Evolutionary conservation across 2,113 vertebrate species (phyloP), one percentile per base, ranked within the genome.

Genomic region (Prionailurus viverrinus): DNA sequence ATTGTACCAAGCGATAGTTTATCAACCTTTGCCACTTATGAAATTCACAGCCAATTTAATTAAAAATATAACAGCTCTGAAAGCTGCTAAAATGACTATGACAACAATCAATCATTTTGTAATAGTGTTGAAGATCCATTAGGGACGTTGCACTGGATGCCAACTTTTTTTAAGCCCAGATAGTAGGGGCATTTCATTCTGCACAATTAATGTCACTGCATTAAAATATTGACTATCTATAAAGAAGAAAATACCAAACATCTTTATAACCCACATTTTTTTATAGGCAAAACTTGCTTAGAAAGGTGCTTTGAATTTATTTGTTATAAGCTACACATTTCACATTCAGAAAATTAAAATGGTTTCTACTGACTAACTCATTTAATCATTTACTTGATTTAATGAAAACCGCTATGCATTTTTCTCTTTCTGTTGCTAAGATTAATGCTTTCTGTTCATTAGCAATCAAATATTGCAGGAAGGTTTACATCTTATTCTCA

Each of bases 21-120:
- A 98, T 98, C 98, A 98, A 97, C 98, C 98, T 98, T 98, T 98
- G 97, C 98, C 98, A 97, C 96, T 98, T 98, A 98, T 9, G 96
- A 92, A 98, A 98, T 98, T 99, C 98, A 98, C 98, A 98, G 98
- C 97, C 98, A 98, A 98, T 99, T 99, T 98, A 98, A 99, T 99
- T 99, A 99, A 99, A 98, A 98, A 98, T 98, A 96, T 98, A 98
- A 98, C 98, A 98, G 98, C 98, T 98, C 97, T 96, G 97, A 98
- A 98, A 98, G 98, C 98, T 98, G 98, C 97, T 98, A 97, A 98
- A 98, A 98, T 97, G 96, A 97, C 97, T 97, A 93, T 78, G 96
- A 98, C 97, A 98, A 97, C 96, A 97, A 98, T 98, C 98, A 98
- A 96, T 99, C 98, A 98, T 98, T 98, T 97, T 94, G 96, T 98